Evolutionary conservation across 2,113 vertebrate species (phyloP).

Genomic region (Chrysochloris asiatica): DNA sequence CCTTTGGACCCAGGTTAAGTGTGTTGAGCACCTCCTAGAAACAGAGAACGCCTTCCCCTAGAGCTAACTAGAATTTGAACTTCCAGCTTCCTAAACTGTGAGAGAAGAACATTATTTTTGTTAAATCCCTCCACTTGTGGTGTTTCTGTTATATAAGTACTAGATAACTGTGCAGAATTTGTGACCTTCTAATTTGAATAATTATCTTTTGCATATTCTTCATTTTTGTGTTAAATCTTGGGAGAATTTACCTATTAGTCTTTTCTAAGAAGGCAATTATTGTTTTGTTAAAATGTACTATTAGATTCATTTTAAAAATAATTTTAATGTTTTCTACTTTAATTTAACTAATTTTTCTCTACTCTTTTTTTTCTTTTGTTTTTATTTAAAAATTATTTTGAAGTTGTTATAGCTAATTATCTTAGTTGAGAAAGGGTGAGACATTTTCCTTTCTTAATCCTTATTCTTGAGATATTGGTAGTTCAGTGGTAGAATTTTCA

Average conservation of each 20-base stretch:
- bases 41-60: too few relatives aligned
- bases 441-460: neutral
- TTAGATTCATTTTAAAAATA: neutral
- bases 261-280: neutral
- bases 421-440: neutral
- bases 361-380: neutral
- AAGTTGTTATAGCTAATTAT: neutral
- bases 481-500: neutral
- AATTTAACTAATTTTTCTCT: neutral
- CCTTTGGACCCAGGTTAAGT: too few relatives aligned
- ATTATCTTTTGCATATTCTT: neutral
- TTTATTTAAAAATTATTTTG: conserved; percentile 2
- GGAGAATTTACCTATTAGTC: neutral
- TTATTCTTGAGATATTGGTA: neutral
- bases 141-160: too few relatives aligned
- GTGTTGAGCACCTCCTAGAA: too few relatives aligned
- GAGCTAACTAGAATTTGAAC: too few relatives aligned
- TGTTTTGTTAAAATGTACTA: neutral
- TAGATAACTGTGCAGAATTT: neutral
- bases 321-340: neutral
- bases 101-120: too few relatives aligned
- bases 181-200: neutral
- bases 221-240: neutral
- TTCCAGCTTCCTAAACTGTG: too few relatives aligned
- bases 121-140: too few relatives aligned